Evolutionary conservation across 2,113 vertebrate species (phyloP).

Genomic region (Toxotes chatareus): DNA sequence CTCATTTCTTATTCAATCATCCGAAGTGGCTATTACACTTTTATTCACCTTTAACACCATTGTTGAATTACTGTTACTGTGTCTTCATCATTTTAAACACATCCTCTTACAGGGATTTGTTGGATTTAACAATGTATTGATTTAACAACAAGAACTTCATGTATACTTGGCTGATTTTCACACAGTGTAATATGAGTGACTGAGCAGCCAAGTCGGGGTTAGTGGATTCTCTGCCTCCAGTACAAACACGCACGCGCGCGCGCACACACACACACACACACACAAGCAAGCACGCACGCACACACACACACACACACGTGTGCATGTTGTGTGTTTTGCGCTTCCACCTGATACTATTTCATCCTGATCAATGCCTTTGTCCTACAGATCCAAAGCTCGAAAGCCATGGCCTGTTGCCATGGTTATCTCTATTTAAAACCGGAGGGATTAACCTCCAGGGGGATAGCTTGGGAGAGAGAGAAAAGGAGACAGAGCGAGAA

Average conservation of each 20-base stretch:
- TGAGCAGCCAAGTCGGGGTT: conserved; percentile 34
- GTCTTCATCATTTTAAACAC: conserved; percentile 9
- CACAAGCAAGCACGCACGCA: too few species aligned
- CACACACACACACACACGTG: conserved; percentile 1
- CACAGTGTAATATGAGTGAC: conserved; percentile 29
- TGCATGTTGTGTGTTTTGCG: conserved; percentile 49
- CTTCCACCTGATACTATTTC: conserved; percentile 68
- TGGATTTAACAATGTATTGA: conserved; percentile 29
- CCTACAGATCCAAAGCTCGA: conserved; percentile 63
- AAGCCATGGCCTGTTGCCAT: conserved; percentile 79
- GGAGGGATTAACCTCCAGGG: conserved; percentile 76
- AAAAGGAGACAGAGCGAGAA: conserved; percentile 3
- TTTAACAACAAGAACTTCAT: conserved; percentile 25
- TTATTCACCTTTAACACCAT: conserved; percentile 4
- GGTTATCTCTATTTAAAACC: conserved; percentile 79
- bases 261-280: neutral
- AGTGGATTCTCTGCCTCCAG: conserved; percentile 17
- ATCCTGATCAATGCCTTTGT: conserved; percentile 78
- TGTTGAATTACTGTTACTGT: neutral
- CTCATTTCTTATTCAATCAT: conserved; percentile 14
- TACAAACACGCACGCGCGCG: neutral
- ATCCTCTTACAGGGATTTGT: conserved; percentile 22
- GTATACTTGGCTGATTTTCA: conserved; percentile 51
- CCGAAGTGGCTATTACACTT: neutral
- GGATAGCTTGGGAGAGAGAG: conserved; percentile 53